Evolutionary conservation across 1,140 invertebrate species (phyloP), one percentile per base, ranked within the genome.

Genomic region (Piezodorus guildinii): DNA sequence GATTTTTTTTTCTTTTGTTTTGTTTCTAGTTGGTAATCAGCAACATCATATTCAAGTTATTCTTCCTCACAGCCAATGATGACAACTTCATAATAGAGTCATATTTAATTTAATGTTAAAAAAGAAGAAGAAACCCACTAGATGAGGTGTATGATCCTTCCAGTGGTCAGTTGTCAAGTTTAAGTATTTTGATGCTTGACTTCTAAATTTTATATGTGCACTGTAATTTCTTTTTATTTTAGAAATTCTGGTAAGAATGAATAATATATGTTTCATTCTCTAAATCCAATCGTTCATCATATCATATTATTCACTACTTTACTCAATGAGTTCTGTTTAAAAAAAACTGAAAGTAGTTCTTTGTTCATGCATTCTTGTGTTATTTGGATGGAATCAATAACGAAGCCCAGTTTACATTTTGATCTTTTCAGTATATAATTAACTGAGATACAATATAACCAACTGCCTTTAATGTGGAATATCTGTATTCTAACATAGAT

Each of bases 21-120:
- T 52, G 60, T 54, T 65, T 64, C 25, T 45, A 62, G 66, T 67
- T n/a, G 66, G 63, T 21, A 67, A 52, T 59, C 66, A 67, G 49
- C 66, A 67, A 56, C 66, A 67, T 43, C 66, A 67, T 49, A 65
- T 67, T 46, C 66, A 67, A 65, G 62, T 67, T 15, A 67, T 67
- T 34, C 52, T 67, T 30, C 66, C 66, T 44, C 66, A 65, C 44
- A 67, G 56, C 27, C 66, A 67, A 65, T 67, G 66, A 67, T 67
- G 56, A 58, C 46, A 49, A 21, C 21, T 49, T 19, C n/a, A 19
- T 49, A 17, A 49, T 49, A 49, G 46, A 21, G 21, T 49, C n/a
- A 19, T 49, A 49, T 49, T 49, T 49, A 49, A 49, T 49, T 49
- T 49, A 49, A 49, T 49, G 5, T 19, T 49, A 49, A 49, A 17